A percentile compares a stretch with the other conserved stretches of the same genome.
These are phyloP conservation scores for Pipra filicauda DNA, from an alignment of 2,113 vertebrate genomes.

Conservation along the genomic window DNA sequence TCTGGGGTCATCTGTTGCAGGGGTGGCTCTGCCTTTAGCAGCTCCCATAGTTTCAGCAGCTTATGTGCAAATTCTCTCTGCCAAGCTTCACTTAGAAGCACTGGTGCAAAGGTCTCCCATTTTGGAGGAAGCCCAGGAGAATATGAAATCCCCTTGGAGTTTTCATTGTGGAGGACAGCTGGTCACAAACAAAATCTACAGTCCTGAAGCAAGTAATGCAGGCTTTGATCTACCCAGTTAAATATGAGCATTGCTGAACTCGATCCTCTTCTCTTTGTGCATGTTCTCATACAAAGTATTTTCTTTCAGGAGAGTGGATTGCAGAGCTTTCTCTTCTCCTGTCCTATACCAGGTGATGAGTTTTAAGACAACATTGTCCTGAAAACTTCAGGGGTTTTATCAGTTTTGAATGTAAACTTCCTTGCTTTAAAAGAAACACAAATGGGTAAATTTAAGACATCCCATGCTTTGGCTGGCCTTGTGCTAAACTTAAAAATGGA, in stretches of 20 bases:
- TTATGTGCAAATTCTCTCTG: not conserved
- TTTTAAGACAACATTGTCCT: not conserved
- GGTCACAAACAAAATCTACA: not conserved
- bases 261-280: not conserved
- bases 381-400: not conserved
- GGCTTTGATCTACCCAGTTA: not conserved
- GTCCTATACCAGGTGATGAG: not conserved
- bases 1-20: not conserved
- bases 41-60: not conserved
- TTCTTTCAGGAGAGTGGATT: not conserved
- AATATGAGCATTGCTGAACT: not conserved
- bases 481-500: not conserved
- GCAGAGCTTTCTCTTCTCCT: not conserved
- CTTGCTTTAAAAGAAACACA: not conserved
- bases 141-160: not conserved
- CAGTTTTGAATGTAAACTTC: not conserved
- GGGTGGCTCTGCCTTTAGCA: not conserved
- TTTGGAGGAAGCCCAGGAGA: not conserved
- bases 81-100: not conserved
- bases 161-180: not conserved
- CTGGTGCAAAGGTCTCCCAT: not conserved
- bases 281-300: not conserved
- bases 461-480: not conserved
- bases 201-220: not conserved
- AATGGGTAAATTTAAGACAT: not conserved